phyloP scores from a whole-genome alignment of 2,888 invertebrate genomes.

The Phymatocera aterrima region DNA sequence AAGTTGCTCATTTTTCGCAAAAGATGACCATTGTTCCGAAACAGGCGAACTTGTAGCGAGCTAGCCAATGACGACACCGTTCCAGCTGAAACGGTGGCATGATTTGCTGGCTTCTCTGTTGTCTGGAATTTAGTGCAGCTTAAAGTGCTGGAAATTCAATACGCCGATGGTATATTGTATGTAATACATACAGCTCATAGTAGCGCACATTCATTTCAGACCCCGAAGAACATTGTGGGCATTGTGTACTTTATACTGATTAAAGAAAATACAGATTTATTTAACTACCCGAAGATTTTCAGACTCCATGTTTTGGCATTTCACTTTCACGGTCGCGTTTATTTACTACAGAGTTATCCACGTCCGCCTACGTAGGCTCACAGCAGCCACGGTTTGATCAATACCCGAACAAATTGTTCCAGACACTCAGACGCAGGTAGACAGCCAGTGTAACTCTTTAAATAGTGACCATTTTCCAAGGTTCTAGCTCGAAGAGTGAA shows the following conservation, averaged over 20 bases:
- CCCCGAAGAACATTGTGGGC: no score
- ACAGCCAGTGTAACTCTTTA: background rate
- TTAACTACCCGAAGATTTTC: background rate
- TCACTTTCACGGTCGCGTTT: constrained; percentile 29
- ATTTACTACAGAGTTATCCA: constrained; percentile 39
- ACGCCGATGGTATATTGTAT: no score
- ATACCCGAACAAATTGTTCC: constrained; percentile 44
- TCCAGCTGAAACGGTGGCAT: no score
- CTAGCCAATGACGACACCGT: no score
- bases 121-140: no score
- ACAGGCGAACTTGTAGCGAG: no score
- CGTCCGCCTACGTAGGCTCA: constrained; percentile 35
- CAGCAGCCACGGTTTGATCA: constrained; percentile 37
- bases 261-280: background rate
- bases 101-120: no score
- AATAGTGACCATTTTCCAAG: background rate
- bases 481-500: background rate
- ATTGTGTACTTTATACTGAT: background rate
- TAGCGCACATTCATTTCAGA: no score
- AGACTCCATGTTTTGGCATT: background rate
- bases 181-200: no score
- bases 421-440: constrained; percentile 41
- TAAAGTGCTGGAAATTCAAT: no score
- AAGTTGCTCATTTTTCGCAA: background rate
- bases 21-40: no score